A percentile compares a stretch with the other conserved stretches of the same genome.
Evolutionary conservation across 2,888 invertebrate genomes (phyloP).

Genomic region (Drosophila colorata): DNA sequence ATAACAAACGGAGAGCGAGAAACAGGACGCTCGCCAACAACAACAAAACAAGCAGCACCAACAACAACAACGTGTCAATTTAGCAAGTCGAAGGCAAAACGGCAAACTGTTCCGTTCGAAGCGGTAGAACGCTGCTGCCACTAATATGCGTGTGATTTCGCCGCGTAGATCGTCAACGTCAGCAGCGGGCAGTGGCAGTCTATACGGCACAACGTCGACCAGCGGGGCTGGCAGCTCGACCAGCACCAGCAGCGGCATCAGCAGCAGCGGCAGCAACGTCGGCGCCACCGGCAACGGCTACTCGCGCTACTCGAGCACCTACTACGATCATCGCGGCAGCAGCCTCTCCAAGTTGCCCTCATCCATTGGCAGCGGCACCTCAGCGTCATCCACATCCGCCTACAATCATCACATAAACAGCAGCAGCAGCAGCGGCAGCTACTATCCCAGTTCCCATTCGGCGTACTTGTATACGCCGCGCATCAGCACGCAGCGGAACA

Average conservation of each 20-base stretch:
- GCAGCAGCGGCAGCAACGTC: conserved; percentile 38
- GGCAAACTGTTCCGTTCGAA: conserved; percentile 62
- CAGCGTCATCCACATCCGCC: conserved; percentile 43
- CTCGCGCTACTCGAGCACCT: conserved; percentile 69
- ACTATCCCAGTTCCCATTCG: conserved; percentile 71
- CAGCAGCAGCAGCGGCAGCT: conserved; percentile 51
- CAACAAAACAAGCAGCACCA: neutral
- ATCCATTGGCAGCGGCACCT: conserved; percentile 46
- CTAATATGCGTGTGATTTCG: conserved; percentile 86
- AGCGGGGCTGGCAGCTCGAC: conserved; percentile 65
- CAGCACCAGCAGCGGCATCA: conserved; percentile 48
- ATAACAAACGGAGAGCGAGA: neutral
- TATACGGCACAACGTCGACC: conserved; percentile 84
- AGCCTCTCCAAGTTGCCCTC: conserved; percentile 78
- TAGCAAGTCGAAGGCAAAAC: conserved; percentile 30
- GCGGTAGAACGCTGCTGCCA: conserved; percentile 65
- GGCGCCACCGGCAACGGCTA: conserved; percentile 73
- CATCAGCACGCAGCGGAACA: conserved; percentile 66
- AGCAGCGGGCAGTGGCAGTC: conserved; percentile 84
- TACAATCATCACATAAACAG: conserved; percentile 46
- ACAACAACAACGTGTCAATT: conserved; percentile 22
- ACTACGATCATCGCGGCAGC: conserved; percentile 81
- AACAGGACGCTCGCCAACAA: conserved; percentile 6
- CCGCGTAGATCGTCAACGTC: conserved; percentile 85
- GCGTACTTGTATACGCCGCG: conserved; percentile 80